These are phyloP conservation scores for Psittacula cyanocephala DNA, from an alignment of 2,113 vertebrate species.

Conservation along the genomic window DNA sequence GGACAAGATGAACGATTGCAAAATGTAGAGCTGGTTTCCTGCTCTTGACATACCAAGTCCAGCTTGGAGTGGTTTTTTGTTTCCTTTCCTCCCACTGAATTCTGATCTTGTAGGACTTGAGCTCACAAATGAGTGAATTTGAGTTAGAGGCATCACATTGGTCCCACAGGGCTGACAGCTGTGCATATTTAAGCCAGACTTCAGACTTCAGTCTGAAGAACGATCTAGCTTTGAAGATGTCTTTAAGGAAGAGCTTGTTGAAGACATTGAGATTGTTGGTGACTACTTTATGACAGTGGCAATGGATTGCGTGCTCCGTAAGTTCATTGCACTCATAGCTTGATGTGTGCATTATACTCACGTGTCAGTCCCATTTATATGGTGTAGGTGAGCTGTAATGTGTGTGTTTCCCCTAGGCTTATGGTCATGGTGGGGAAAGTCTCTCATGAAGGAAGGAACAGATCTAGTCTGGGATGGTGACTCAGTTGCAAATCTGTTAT, in stretches of 20 bases:
- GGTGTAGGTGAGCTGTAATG: background rate
- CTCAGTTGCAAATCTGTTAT: background rate
- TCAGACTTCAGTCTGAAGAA: background rate
- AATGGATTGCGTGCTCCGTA: background rate
- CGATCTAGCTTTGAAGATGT: background rate
- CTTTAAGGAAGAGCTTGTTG: background rate
- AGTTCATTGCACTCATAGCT: background rate
- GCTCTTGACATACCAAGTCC: background rate
- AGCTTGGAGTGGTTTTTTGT: background rate
- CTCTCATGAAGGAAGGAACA: background rate
- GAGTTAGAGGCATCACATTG: background rate
- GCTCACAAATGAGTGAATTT: background rate
- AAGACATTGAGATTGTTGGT: background rate
- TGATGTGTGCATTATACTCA: background rate
- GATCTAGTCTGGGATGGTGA: background rate
- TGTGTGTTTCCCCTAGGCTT: background rate
- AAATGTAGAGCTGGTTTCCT: background rate
- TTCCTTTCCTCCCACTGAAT: background rate
- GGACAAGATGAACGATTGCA: background rate
- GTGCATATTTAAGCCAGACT: background rate
- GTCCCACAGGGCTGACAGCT: background rate
- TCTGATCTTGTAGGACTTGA: fast-evolving
- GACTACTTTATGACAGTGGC: background rate
- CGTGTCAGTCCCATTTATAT: background rate
- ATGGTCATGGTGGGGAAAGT: background rate